Base-by-base conservation (phyloP, 2,888 invertebrate species). In the Operophtera brumata region DNA sequence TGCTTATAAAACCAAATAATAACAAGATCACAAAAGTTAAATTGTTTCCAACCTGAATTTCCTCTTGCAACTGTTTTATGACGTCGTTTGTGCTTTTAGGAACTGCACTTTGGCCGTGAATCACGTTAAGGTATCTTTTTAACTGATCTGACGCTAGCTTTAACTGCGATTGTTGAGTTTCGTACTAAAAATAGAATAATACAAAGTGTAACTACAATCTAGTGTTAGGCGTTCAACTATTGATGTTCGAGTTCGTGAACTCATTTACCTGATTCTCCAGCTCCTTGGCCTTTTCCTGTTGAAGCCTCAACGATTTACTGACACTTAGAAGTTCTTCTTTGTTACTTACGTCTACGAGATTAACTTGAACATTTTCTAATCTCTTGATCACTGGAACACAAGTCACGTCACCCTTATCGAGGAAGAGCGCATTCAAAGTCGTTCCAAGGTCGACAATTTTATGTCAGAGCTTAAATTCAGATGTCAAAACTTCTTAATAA, bases 31-130 rank as follows among this genome's bases (percentile, higher is more conserved):
- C 12, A 46, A 57, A 49, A 52, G 25, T 36, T 32, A 50, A 39
- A 61, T 48, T 54, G 45, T 53, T 67, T 32, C 36, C 70, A 47
- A 92, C 92, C 79, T 94, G 93, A 36, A 94, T 92, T 82, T 96
- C 96, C 75, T 96, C 95, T 70, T 94, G 93, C 61, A 96, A 82
- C 64, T 94, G 92, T 75, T 94, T 93, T 42, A 96, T 85, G 49
- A 96, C 87, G 39, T 93, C 93, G 77, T 93, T 92, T 0, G 93
- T 92, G 14, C 86, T 82, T 72, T 88, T 89, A 25, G 90, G 90
- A 25, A 80, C 73, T 43, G 90, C 83, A 63, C 86, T 88, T 67
- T 90, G 91, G 0, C 90, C 90, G 60, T 90, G 90, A 57, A 90
- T 87, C 28, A 89, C 82, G 61, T 84, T 92, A 41, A 96, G 83